Percentiles rank a stretch among this genome's conserved stretches.
Evolutionary conservation across 2,888 invertebrate genomes (phyloP).

Genomic region (Himalopsyche japonica): DNA sequence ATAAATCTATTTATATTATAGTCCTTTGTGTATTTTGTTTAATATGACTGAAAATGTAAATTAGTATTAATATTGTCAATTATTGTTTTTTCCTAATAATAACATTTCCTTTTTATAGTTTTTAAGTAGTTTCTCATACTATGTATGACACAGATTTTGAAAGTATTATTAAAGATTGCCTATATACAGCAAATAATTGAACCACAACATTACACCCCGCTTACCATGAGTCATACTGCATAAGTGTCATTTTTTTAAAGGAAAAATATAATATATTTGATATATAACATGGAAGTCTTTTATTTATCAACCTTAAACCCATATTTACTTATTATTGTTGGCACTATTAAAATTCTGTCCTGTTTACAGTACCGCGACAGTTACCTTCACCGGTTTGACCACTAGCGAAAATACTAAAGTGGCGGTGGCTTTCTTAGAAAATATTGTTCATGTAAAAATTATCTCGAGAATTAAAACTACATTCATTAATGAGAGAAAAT

Average conservation of each 20-base stretch:
- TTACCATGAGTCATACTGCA: neutral
- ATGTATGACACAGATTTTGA: neutral
- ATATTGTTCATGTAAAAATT: no score
- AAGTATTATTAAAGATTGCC: neutral
- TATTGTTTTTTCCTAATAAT: neutral
- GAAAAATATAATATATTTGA: constrained; percentile 36
- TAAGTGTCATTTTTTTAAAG: neutral
- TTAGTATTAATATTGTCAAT: neutral
- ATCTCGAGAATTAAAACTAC: no score
- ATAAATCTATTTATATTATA: neutral
- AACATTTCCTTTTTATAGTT: neutral
- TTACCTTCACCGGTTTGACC: no score
- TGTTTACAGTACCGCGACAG: no score
- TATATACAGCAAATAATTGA: neutral
- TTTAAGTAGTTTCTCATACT: neutral
- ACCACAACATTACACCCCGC: neutral
- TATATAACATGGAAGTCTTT: constrained; percentile 35
- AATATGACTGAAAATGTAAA: neutral
- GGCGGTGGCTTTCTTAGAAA: no score
- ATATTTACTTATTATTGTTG: no score
- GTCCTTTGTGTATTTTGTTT: neutral
- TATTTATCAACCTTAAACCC: constrained; percentile 34
- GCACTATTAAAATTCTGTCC: no score
- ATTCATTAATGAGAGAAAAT: no score
- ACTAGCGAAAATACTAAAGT: no score